These are phyloP conservation scores for Diadema setosum DNA, from an alignment of 35 echinoderm and acorn worm genomes.

Conservation along the genomic window DNA sequence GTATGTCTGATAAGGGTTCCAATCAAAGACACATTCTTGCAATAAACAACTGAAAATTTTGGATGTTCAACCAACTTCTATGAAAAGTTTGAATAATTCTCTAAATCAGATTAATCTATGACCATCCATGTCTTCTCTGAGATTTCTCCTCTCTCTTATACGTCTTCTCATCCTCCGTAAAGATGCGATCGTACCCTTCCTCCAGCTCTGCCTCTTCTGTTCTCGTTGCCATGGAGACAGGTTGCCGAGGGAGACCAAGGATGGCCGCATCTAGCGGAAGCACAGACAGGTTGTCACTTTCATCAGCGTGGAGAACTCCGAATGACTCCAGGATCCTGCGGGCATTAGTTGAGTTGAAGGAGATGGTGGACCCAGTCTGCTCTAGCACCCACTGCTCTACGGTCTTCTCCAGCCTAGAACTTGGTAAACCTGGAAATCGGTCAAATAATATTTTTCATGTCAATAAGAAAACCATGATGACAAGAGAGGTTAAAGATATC, in stretches of 20 bases:
- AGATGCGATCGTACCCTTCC: conserved; percentile 80
- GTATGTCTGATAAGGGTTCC: no score
- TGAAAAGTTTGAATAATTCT: no score
- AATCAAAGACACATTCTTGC: no score
- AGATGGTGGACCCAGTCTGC: conserved; percentile 52
- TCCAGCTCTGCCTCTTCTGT: conserved; percentile 80
- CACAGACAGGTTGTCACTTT: conserved; percentile 52
- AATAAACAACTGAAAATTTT: no score
- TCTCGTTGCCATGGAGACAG: conserved; percentile 64
- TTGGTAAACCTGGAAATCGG: conserved; percentile 72
- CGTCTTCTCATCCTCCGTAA: conserved; percentile 59
- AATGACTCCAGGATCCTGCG: conserved; percentile 60
- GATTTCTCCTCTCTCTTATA: conserved; percentile 81
- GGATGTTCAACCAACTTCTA: no score
- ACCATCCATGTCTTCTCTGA: conserved; percentile 69
- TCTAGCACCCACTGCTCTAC: conserved; percentile 77
- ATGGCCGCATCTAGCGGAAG: conserved; percentile 63
- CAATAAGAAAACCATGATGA: no score
- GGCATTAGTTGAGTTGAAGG: conserved; percentile 66
- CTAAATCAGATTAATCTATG: background rate
- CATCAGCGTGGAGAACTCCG: conserved; percentile 61
- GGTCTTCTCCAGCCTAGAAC: conserved; percentile 58
- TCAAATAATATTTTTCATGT: no score
- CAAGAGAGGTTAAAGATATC: no score
- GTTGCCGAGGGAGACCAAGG: conserved; percentile 53